A percentile compares a stretch with the other conserved stretches of the same genome.
Evolutionary conservation across 1,140 invertebrate genomes (phyloP).

Genomic region (Hyles vespertilio): DNA sequence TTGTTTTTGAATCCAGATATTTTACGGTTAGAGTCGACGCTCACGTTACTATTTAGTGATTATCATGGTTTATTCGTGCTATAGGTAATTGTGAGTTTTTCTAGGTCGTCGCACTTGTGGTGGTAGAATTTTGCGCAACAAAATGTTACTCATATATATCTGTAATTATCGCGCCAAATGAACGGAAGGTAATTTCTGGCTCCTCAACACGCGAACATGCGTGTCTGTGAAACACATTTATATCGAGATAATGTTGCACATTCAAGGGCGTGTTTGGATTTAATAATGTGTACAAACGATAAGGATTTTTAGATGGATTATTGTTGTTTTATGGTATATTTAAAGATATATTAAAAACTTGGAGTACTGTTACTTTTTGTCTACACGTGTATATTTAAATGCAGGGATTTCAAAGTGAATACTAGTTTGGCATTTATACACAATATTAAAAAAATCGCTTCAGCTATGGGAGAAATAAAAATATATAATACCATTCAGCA

Average conservation of each 20-base stretch:
- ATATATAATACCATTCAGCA: slow-evolving; percentile 47
- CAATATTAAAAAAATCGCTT: no score
- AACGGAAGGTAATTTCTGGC: slow-evolving; percentile 20
- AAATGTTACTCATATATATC: slow-evolving; percentile 26
- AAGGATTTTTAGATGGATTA: no score
- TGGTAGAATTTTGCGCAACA: slow-evolving; percentile 28
- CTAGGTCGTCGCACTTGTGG: slow-evolving; percentile 41
- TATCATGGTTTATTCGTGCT: slow-evolving; percentile 18
- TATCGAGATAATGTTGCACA: slow-evolving; percentile 41
- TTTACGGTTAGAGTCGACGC: background rate
- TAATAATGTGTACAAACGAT: no score
- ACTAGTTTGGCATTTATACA: no score
- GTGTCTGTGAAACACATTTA: slow-evolving; percentile 35
- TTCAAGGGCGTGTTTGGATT: slow-evolving; percentile 37
- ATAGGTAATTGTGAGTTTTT: slow-evolving; percentile 42
- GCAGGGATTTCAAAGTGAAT: no score
- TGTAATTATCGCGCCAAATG: slow-evolving; percentile 54
- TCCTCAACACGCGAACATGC: slow-evolving; percentile 48
- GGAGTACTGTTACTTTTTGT: no score
- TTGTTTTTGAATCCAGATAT: slow-evolving; percentile 4
- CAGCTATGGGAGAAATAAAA: slow-evolving; percentile 24
- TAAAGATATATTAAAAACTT: no score
- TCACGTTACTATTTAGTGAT: slow-evolving; percentile 3
- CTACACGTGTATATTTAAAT: no score
- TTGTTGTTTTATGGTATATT: no score